These are phyloP conservation scores for Drosophila truncata DNA, from an alignment of 1,140 invertebrate species.

Conservation along the genomic window DNA sequence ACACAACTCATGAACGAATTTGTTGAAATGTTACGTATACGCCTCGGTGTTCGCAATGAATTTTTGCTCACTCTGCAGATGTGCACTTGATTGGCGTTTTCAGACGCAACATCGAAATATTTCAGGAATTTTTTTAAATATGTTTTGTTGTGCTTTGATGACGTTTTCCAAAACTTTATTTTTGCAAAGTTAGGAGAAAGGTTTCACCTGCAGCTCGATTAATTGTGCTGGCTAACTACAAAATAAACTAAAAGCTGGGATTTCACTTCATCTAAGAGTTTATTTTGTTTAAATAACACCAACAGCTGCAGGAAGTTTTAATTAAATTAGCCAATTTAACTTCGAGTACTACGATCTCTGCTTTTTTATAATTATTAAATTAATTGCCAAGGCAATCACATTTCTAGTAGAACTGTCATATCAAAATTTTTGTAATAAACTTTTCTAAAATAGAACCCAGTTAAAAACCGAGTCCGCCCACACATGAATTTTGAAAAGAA, in stretches of 20 bases:
- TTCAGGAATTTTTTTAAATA: not conserved
- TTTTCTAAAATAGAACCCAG: not conserved
- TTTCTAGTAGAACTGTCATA: not conserved
- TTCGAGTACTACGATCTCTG: not conserved
- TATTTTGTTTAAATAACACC: not conserved
- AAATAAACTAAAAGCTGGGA: constrained; percentile 6
- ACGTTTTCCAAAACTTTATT: not conserved
- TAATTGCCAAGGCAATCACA: not conserved
- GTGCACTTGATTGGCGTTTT: constrained; percentile 7
- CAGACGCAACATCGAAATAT: constrained; percentile 1
- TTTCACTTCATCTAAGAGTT: not conserved
- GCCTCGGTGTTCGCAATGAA: constrained; percentile 36
- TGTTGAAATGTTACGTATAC: constrained; percentile 64
- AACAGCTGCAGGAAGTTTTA: not conserved
- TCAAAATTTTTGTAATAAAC: not conserved
- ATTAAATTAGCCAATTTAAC: not conserved
- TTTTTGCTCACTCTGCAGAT: not conserved
- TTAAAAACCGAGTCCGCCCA: no score
- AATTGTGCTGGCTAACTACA: constrained; percentile 4
- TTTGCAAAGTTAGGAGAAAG: not conserved
- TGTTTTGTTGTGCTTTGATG: not conserved
- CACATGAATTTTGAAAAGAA: constrained; percentile 6
- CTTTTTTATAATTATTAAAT: not conserved
- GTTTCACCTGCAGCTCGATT: constrained; percentile 4
- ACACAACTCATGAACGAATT: constrained; percentile 37